Percentiles rank a stretch among this genome's conserved stretches.
phyloP scores from a whole-genome alignment of 1,140 invertebrate species.

The Drosophila tropicalis region DNA sequence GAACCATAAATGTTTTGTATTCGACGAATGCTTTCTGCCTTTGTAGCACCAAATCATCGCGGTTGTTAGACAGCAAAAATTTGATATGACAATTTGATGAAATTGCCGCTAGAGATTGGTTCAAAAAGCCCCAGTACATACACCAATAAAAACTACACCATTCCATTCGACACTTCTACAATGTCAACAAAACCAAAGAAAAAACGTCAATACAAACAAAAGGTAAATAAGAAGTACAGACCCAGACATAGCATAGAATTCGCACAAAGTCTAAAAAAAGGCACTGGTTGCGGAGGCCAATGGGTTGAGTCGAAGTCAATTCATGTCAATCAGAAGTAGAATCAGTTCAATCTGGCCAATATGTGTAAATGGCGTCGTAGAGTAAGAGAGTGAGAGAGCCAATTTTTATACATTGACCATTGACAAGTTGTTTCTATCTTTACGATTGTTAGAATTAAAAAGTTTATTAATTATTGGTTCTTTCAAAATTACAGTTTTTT shows the following conservation, averaged over 20 bases:
- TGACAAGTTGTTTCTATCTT: neutral
- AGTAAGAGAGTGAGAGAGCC: neutral
- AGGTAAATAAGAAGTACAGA: neutral
- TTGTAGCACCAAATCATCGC: slow-evolving; percentile 42
- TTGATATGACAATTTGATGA: slow-evolving; percentile 58
- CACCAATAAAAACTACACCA: too few species aligned
- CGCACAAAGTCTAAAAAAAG: slow-evolving; percentile 24
- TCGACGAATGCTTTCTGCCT: too few species aligned
- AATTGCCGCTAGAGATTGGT: slow-evolving; percentile 13
- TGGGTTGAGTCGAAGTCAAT: neutral
- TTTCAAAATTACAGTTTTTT: too few species aligned
- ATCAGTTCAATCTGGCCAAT: too few species aligned
- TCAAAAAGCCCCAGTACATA: neutral
- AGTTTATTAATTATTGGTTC: too few species aligned
- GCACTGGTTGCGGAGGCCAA: neutral
- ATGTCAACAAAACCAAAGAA: slow-evolving; percentile 29
- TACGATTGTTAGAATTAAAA: too few species aligned
- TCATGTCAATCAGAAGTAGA: too few species aligned
- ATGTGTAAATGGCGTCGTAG: neutral
- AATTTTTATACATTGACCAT: slow-evolving; percentile 1
- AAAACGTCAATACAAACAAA: slow-evolving; percentile 27
- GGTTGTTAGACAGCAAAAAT: slow-evolving; percentile 44
- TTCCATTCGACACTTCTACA: slow-evolving; percentile 10
- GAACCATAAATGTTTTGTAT: slow-evolving; percentile 35
- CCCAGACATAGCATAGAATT: neutral